A percentile compares a stretch with the other conserved stretches of the same genome.
Conservation (phyloP, 2,888 invertebrate genomes). For the Itoplectis maculator region DNA sequence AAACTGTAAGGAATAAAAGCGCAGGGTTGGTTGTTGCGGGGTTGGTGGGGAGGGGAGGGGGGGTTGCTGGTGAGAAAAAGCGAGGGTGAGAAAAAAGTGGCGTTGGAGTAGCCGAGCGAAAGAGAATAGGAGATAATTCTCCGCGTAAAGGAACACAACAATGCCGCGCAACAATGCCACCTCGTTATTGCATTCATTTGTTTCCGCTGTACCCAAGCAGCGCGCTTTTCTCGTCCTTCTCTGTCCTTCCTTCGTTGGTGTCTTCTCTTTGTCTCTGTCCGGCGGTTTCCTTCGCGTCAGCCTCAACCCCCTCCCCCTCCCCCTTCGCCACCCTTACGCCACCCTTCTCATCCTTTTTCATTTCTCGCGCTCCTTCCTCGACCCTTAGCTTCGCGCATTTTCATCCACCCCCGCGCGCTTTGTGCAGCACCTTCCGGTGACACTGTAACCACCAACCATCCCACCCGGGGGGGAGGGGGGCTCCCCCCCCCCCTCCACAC, state of each 20-base stretch:
- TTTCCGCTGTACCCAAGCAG: slow-evolving; percentile 60
- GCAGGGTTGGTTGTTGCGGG: too few species aligned
- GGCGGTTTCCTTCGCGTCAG: slow-evolving; percentile 19
- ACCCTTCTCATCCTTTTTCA: too few species aligned
- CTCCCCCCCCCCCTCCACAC: too few species aligned
- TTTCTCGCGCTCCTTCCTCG: too few species aligned
- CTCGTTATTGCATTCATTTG: slow-evolving; percentile 75
- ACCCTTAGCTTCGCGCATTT: slow-evolving; percentile 42
- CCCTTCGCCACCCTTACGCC: slow-evolving; percentile 35
- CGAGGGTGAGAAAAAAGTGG: slow-evolving; percentile 43
- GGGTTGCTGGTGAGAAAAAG: not conserved
- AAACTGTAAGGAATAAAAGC: slow-evolving; percentile 59
- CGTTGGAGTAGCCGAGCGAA: slow-evolving; percentile 60
- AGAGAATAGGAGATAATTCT: slow-evolving; percentile 72
- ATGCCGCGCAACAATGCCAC: slow-evolving; percentile 72
- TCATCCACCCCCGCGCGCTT: slow-evolving; percentile 20
- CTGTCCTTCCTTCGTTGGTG: slow-evolving; percentile 43
- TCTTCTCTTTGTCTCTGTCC: slow-evolving; percentile 47
- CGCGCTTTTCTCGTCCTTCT: slow-evolving; percentile 38
- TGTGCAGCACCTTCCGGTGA: slow-evolving; percentile 22
- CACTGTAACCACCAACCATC: slow-evolving; percentile 35
- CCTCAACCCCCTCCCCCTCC: slow-evolving; percentile 54
- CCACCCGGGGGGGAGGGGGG: too few species aligned
- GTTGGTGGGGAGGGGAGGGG: too few species aligned
- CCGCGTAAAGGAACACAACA: slow-evolving; percentile 70